Conservation (phyloP, 1,140 invertebrate genomes). For the Megalopta genalis region DNA sequence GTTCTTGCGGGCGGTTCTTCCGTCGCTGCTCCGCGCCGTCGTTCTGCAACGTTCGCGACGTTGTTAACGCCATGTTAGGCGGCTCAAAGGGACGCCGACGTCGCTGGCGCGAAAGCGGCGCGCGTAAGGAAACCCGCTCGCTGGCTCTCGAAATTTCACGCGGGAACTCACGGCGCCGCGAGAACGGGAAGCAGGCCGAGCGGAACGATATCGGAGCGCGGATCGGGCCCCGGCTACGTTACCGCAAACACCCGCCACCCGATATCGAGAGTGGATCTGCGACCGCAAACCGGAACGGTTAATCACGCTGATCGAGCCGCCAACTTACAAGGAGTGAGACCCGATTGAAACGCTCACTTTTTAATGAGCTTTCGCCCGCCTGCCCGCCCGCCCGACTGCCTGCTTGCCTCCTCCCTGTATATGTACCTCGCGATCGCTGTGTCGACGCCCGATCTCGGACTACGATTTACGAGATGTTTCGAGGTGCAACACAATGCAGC, state of each 20-base stretch:
- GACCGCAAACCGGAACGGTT: constrained; percentile 19
- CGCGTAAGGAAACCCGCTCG: no score
- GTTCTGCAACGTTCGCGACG: neutral
- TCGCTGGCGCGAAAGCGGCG: neutral
- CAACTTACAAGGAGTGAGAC: neutral
- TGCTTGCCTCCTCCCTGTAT: no score
- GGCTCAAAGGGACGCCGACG: neutral
- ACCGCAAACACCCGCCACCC: constrained; percentile 19
- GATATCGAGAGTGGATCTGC: constrained; percentile 10
- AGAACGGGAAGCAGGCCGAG: neutral
- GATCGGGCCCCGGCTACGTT: constrained; percentile 11
- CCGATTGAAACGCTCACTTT: no score
- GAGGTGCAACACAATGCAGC: no score
- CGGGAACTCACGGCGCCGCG: neutral
- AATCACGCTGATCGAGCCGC: constrained; percentile 12
- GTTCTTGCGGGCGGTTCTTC: no score
- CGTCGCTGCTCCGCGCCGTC: neutral
- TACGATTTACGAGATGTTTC: no score
- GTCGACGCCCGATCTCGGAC: no score
- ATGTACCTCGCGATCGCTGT: no score
- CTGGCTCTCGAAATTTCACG: constrained; percentile 13
- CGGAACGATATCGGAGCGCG: constrained; percentile 6
- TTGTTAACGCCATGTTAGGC: neutral
- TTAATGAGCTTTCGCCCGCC: no score
- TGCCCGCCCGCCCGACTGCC: no score